Base-by-base conservation (phyloP, 2,797 vertebrate species). In the Enteromius thamalakanensis region DNA sequence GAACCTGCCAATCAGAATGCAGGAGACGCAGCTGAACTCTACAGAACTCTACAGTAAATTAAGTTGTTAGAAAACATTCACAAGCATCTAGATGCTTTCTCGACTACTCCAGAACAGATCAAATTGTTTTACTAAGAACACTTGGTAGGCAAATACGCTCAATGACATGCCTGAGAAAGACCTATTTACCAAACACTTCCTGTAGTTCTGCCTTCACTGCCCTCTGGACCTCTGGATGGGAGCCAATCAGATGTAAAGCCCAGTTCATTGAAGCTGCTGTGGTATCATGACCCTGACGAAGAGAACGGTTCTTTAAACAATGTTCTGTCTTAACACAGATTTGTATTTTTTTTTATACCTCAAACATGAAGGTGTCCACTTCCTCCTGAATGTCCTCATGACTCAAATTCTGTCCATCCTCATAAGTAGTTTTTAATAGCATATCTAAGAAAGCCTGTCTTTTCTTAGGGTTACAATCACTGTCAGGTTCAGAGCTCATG, bases 331-430 rank as follows among this genome's bases (percentile, higher is more conserved):
- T 21, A 1, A 51, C 21, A 80, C 23, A 9, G 23, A 37, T 62
- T 40, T 47, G 3, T 76, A 34, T 19, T 34, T 83, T 64, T 82
- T 11, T 5, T 47, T 2, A 55, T 93, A 96, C 96, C 95, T 97
- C 96, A 91, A 96, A 97, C 95, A 97, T 97, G 86, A 97, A 96
- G 6, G 96, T 97, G 87, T 96, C 95, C 9, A 96, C 96, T 91
- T 97, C 96, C 53, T 97, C 96, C 85, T 94, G 94, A 88, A 97
- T 91, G 42, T 95, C 95, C 14, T 65, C 86, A 4, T 93, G 91
- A 86, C 90, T 95, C 81, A 97, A 0, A 47, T 88, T 89, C 14
- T 93, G 92, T n/a, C 95, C 96, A 29, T 92, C 84, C 2, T 96
- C 95, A 89, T 96, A 94, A 14, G 88, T 93, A 84, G 92, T 88